Evolutionary conservation across 2,113 vertebrate genomes (phyloP), one percentile per base, ranked within the genome.

Genomic region (Chloropsis cyanopogon): DNA sequence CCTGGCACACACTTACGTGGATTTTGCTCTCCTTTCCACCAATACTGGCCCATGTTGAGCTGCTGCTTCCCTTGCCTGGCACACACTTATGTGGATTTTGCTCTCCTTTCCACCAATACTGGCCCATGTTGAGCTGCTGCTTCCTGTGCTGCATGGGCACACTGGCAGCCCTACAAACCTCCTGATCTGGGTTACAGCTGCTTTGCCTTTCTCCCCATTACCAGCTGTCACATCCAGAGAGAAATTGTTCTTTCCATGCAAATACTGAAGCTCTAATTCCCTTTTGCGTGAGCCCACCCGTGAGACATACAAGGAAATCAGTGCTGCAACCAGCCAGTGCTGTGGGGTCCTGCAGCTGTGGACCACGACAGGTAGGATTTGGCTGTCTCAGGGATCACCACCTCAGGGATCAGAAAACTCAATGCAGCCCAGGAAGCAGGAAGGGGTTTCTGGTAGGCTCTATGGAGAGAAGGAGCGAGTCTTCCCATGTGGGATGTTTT

Each of bases 181-280:
- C 28, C 56, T 85, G 69, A 25, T 44, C 57, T 0, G 7, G 19
- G 8, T 12, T 76, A 46, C 70, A 82, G 65, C 82, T 84, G 81
- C 31, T 94, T 78, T 76, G 73, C 96, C 66, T 76, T 87, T 76
- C 73, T 90, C n/a, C n/a, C 57, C n/a, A 23, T 57, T 47, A 56
- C 69, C 83, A 88, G 65, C 92, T 93, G 83, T 82, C 53, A 47
- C 0, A 0, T 61, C 53, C n/a, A 35, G 18, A 68, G 31, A 82
- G 47, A 78, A 88, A 49, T 3, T 24, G 35, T 42, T 85, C 14
- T 77, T 80, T 44, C 80, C 47, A 20, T 28, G 21, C 60, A 47
- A 50, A 63, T 52, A 41, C 28, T 21, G 39, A 56, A 78, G 23
- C 39, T 80, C 18, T 54, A 4, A 12, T 63, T 73, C 31, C 41